Percentiles rank a stretch among this genome's conserved stretches.
Conservation (phyloP, 2,888 invertebrate genomes). For the Euclidia mi region DNA sequence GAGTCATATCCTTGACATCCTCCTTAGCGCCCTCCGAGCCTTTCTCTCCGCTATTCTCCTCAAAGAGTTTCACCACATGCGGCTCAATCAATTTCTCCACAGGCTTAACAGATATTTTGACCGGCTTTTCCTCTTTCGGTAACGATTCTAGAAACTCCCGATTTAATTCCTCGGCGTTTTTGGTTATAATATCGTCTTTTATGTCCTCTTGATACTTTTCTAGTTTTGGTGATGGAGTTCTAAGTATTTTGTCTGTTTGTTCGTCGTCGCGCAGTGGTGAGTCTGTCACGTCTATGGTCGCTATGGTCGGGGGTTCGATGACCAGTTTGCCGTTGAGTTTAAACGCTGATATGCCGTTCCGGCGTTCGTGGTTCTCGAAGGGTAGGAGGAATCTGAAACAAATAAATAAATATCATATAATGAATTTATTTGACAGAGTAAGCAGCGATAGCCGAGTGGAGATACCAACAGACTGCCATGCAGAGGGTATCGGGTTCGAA, state of each 20-base stretch:
- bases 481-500: too few species aligned
- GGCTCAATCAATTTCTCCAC: slow-evolving; percentile 72
- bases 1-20: slow-evolving; percentile 44
- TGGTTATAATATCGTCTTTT: slow-evolving; percentile 65
- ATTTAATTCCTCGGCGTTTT: slow-evolving; percentile 81
- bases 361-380: slow-evolving; percentile 91
- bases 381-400: slow-evolving; percentile 91
- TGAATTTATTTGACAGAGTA: too few species aligned
- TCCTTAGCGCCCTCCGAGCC: slow-evolving; percentile 15
- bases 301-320: slow-evolving; percentile 63
- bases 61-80: slow-evolving; percentile 66
- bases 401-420: not conserved
- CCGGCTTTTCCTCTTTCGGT: slow-evolving; percentile 68
- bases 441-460: too few species aligned
- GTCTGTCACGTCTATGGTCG: slow-evolving; percentile 82
- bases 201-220: slow-evolving; percentile 15
- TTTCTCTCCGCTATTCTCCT: slow-evolving; percentile 34
- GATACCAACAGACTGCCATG: too few species aligned
- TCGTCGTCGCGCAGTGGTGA: slow-evolving; percentile 74
- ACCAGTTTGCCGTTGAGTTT: slow-evolving; percentile 72
- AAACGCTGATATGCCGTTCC: slow-evolving; percentile 64
- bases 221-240: slow-evolving; percentile 57
- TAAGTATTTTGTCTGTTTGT: slow-evolving; percentile 46
- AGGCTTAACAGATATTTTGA: slow-evolving; percentile 77
- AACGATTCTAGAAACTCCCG: slow-evolving; percentile 83